phyloP scores from a whole-genome alignment of 2,113 vertebrate genomes.

The Candoia aspera region DNA sequence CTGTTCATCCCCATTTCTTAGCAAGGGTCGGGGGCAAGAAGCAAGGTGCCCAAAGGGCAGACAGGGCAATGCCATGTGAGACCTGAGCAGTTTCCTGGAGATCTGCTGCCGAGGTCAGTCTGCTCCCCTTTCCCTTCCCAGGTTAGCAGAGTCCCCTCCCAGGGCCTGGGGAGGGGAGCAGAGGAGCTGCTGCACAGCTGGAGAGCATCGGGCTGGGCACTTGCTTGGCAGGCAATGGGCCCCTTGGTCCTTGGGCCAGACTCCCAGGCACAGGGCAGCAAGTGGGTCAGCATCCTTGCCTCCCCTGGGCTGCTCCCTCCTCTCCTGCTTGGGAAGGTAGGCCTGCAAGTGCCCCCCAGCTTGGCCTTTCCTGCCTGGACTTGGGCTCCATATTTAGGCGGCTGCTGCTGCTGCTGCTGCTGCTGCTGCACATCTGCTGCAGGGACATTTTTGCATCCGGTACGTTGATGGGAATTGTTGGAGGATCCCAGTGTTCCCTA shows the following conservation, averaged over 20 bases:
- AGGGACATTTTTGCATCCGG: slow-evolving; percentile 79
- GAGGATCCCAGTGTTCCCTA: slow-evolving; percentile 78
- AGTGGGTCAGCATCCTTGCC: not conserved
- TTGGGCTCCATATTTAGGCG: slow-evolving; percentile 95
- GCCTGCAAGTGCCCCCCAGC: not conserved
- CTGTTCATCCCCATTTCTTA: not conserved
- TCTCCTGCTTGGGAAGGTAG: not conserved
- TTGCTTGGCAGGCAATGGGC: not conserved
- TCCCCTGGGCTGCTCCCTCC: not conserved
- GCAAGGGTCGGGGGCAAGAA: not conserved
- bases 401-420: slow-evolving; percentile 43
- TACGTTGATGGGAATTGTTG: slow-evolving; percentile 79
- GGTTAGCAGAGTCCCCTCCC: not conserved
- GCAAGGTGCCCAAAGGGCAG: not conserved
- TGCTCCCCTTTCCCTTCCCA: too few species aligned
- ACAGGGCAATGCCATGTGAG: not conserved
- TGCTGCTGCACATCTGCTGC: slow-evolving; percentile 64
- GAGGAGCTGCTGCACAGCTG: not conserved
- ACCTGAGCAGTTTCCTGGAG: too few species aligned
- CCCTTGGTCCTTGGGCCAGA: not conserved
- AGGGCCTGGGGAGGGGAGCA: not conserved
- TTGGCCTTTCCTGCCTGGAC: slow-evolving; percentile 15
- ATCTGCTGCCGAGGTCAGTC: too few species aligned
- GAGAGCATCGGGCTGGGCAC: not conserved
- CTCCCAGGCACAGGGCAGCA: not conserved